phyloP scores from a whole-genome alignment of 2,113 vertebrate genomes.

The Oreochromis spilurus region DNA sequence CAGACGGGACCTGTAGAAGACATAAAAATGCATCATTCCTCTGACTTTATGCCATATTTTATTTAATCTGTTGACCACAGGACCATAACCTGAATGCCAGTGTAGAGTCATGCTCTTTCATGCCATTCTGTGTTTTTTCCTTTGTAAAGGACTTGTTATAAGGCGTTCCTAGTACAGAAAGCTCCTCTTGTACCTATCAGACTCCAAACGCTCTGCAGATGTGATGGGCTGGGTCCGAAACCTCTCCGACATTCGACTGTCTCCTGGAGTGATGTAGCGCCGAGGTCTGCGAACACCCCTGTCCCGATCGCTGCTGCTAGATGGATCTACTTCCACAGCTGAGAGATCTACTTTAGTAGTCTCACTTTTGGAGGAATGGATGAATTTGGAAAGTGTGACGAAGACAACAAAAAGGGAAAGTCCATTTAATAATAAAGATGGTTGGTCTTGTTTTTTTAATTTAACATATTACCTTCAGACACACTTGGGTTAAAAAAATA shows the following conservation, averaged over 20 bases:
- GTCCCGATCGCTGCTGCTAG: constrained; percentile 73
- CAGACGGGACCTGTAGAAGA: constrained; percentile 76
- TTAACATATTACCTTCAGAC: background rate
- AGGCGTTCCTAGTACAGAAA: background rate
- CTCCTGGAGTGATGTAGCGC: constrained; percentile 91
- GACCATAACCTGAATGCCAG: background rate
- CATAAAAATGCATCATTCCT: background rate
- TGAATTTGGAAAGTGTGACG: constrained; percentile 28
- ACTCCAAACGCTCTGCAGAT: constrained; percentile 92
- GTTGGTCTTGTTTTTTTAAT: background rate
- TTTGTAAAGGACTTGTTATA: background rate
- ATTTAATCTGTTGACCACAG: background rate
- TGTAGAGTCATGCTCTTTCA: background rate
- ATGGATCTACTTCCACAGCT: constrained; percentile 70
- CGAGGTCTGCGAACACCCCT: constrained; percentile 82
- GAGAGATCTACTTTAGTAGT: constrained; percentile 60
- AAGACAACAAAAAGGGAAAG: constrained; percentile 21
- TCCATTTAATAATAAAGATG: background rate
- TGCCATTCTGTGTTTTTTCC: background rate
- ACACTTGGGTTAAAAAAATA: background rate
- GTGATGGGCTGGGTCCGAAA: constrained; percentile 98
- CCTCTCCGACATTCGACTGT: constrained; percentile 92
- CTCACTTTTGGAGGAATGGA: constrained; percentile 72
- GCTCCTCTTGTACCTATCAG: constrained; percentile 84
- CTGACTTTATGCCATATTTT: background rate